Conservation (phyloP, 1,140 invertebrate species). For the Bombus balteatus region DNA sequence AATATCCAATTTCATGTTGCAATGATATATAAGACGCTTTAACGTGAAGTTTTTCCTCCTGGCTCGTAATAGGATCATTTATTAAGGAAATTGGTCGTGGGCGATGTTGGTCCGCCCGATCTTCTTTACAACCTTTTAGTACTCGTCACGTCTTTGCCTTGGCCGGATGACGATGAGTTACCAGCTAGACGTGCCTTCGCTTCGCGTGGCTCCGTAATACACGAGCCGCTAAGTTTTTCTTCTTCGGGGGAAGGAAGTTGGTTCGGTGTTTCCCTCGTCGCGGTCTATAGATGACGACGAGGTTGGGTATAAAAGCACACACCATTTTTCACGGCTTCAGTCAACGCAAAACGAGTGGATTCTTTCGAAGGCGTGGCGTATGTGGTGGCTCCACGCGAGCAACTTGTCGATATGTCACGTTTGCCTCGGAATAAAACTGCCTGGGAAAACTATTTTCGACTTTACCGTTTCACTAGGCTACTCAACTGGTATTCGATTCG, state of each 20-base stretch:
- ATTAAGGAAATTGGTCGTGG: slow-evolving; percentile 80
- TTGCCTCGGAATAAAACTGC: slow-evolving; percentile 30
- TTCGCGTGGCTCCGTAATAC: neutral
- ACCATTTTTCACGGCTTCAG: slow-evolving; percentile 55
- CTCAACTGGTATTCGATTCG: slow-evolving; percentile 11
- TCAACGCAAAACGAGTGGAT: slow-evolving; percentile 41
- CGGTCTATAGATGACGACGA: slow-evolving; percentile 45
- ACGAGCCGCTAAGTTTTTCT: neutral
- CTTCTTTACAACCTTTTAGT: slow-evolving; percentile 57
- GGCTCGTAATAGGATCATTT: slow-evolving; percentile 81
- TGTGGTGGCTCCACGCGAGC: neutral
- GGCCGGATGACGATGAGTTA: slow-evolving; percentile 50
- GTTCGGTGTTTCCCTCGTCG: neutral
- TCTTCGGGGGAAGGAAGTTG: neutral
- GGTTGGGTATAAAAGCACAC: slow-evolving; percentile 32
- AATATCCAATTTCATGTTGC: slow-evolving; percentile 83
- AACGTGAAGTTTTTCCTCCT: slow-evolving; percentile 74
- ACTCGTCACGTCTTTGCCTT: slow-evolving; percentile 37
- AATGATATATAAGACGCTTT: slow-evolving; percentile 82
- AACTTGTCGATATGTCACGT: slow-evolving; percentile 59
- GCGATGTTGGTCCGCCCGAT: slow-evolving; percentile 70
- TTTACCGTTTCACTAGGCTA: slow-evolving; percentile 4
- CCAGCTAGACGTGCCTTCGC: slow-evolving; percentile 1
- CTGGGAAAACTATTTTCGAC: slow-evolving; percentile 17
- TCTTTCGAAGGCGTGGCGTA: slow-evolving; percentile 8